A percentile compares a stretch with the other conserved stretches of the same genome.
These are phyloP conservation scores for Lepus townsendii DNA, from an alignment of 2,797 vertebrate genomes.

Conservation along the genomic window DNA sequence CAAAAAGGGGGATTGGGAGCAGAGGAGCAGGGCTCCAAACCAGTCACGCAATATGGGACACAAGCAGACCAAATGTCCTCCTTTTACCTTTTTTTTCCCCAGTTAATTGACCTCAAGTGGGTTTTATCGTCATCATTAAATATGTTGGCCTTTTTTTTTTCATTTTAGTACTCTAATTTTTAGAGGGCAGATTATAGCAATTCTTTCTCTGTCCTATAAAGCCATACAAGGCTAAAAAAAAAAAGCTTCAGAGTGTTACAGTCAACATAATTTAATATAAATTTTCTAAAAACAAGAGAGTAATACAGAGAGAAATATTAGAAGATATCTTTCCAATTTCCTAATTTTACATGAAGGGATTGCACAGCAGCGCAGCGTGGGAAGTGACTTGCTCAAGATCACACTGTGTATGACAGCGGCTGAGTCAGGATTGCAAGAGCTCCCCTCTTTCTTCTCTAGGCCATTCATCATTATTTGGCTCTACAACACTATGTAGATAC, in stretches of 20 bases:
- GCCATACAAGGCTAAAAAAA: not conserved
- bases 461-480: slow-evolving; percentile 60
- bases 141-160: not conserved
- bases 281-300: slow-evolving; percentile 12
- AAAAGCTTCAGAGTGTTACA: slow-evolving; percentile 38
- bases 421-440: not conserved
- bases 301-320: not conserved
- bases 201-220: slow-evolving; percentile 47
- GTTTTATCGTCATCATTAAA: slow-evolving; percentile 12
- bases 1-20: no score
- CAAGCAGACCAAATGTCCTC: no score
- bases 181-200: not conserved
- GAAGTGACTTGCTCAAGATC: slow-evolving; percentile 37
- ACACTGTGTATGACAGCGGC: not conserved
- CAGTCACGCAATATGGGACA: no score
- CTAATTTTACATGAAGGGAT: not conserved
- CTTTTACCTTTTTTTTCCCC: not conserved
- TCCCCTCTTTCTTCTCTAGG: not conserved
- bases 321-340: not conserved
- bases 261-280: slow-evolving; percentile 14
- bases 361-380: not conserved
- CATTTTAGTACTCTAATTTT: slow-evolving; percentile 12
- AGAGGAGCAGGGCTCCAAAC: no score
- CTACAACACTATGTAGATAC: slow-evolving; percentile 43
- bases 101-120: not conserved